Conservation (phyloP, 2,797 vertebrate species). For the Falco rusticolus region DNA sequence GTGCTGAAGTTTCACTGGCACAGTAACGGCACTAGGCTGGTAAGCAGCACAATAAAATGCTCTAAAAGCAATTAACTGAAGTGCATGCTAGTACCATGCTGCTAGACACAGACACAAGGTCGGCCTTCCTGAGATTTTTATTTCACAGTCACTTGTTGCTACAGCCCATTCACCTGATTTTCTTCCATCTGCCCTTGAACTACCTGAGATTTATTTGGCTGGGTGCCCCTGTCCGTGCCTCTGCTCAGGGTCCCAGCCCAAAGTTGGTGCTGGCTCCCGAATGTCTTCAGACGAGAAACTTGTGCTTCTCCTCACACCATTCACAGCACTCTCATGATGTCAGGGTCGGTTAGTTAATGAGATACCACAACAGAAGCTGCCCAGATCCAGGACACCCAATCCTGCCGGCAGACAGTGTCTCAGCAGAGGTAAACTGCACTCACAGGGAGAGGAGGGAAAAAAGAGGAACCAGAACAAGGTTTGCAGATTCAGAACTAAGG, state of each 20-base stretch:
- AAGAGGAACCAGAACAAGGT: background rate
- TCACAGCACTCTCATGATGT: background rate
- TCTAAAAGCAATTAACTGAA: slow-evolving; percentile 17
- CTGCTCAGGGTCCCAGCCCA: background rate
- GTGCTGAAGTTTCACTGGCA: background rate
- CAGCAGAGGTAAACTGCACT: background rate
- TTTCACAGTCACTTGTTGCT: background rate
- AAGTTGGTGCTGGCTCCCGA: background rate
- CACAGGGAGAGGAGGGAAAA: background rate
- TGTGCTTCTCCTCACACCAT: background rate
- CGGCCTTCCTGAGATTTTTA: background rate
- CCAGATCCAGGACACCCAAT: background rate
- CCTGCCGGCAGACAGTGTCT: background rate
- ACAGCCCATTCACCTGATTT: background rate
- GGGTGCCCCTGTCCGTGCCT: background rate
- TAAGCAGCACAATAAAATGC: slow-evolving; percentile 15
- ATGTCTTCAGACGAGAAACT: background rate
- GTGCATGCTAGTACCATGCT: background rate
- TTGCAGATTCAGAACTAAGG: background rate
- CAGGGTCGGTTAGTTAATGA: background rate
- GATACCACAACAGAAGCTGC: background rate
- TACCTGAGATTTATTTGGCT: background rate
- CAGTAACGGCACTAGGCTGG: background rate
- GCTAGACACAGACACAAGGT: background rate
- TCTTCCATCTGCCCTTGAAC: background rate